A percentile compares a stretch with the other conserved stretches of the same genome.
Evolutionary conservation across 2,113 vertebrate species (phyloP).

Genomic region (Pteruthius melanotis): DNA sequence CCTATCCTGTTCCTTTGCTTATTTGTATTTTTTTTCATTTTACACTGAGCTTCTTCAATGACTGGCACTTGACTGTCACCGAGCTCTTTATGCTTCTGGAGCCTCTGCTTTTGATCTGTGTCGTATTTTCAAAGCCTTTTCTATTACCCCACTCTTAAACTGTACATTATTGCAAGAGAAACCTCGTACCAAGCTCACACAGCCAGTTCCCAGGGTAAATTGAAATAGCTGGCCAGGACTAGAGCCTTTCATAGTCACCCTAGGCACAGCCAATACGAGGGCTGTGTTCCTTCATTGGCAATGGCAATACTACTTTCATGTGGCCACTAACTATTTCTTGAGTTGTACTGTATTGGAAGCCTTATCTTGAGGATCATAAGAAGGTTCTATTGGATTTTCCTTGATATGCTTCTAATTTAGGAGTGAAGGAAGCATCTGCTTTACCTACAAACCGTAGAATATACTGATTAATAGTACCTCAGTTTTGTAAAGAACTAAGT

Average conservation of each 20-base stretch:
- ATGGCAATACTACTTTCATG: neutral
- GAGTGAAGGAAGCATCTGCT: neutral
- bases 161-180: neutral
- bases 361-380: neutral
- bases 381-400: neutral
- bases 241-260: neutral
- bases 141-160: neutral
- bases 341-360: neutral
- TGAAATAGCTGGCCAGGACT: neutral
- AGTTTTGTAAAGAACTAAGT: neutral
- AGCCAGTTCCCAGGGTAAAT: neutral
- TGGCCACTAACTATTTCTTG: neutral
- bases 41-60: neutral
- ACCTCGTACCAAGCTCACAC: fast-evolving
- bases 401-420: neutral
- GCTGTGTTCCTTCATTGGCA: neutral
- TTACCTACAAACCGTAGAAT: neutral
- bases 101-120: neutral
- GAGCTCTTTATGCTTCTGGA: neutral
- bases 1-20: neutral
- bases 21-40: neutral
- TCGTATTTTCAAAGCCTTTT: neutral
- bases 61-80: neutral
- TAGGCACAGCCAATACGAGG: neutral
- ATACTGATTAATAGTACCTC: neutral